Evolutionary conservation across 2,797 vertebrate genomes (phyloP), one percentile per base, ranked within the genome.

Genomic region (Myiothlypis chrysogaster): DNA sequence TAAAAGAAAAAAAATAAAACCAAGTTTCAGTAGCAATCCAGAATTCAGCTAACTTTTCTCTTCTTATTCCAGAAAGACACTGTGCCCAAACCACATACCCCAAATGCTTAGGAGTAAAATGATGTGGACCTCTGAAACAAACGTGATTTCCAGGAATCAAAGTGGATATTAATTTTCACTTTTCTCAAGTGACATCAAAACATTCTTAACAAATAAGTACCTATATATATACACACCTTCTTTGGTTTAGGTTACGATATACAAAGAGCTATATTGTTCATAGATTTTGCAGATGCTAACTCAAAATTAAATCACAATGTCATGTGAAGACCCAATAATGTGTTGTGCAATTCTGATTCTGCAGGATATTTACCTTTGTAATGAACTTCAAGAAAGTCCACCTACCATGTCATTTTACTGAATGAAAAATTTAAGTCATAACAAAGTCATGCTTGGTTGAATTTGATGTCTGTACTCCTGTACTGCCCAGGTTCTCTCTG

Each of bases 351-450:
- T 20, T 34, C 13, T 49, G 28, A 87, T 53, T 60, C 43, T 35
- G 57, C 0, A 3, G 41, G 39, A 79, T 64, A 39, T 34, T 88
- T 34, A 44, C 7, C 28, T 53, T 46, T 59, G n/a, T 41, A 83
- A 87, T 55, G 47, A 60, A 32, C 14, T 68, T 80, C 34, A 37
- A 63, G 14, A 23, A 77, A 70, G 37, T 6, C 16, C 17, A 79
- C 0, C 0, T 11, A 56, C 13, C 2, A 19, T 8, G 0, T 27
- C 44, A 56, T 81, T 59, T 63, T 49, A 59, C 18, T 18, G 30
- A 82, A 71, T 11, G 20, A 52, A 55, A 50, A 77, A 77, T 37
- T 21, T 32, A 66, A 88, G 72, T 43, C 57, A 47, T n/a, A 60
- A 50, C 0, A 5, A 89, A 50, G 1, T 32, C n/a, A 32, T 18